Conservation (phyloP, 2,113 vertebrate species). For the Oncorhynchus clarkii region DNA sequence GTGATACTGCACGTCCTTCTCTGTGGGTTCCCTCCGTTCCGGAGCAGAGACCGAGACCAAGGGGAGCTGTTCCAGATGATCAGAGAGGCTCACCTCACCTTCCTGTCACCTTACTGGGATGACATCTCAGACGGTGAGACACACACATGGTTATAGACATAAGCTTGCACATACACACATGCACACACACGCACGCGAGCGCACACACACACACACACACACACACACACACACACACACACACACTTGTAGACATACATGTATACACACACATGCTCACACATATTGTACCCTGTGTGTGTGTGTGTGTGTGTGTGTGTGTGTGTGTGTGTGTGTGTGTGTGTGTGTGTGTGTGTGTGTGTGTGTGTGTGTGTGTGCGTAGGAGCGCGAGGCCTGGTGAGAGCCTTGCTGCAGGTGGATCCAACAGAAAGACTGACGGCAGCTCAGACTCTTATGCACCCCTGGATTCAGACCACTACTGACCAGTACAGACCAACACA, state of each 20-base stretch:
- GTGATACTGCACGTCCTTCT: slow-evolving; percentile 94
- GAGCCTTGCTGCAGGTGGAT: slow-evolving; percentile 83
- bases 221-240: too few relatives aligned
- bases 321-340: too few relatives aligned
- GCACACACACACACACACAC: not conserved
- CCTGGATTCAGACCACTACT: slow-evolving; percentile 81
- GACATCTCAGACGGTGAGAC: slow-evolving; percentile 86
- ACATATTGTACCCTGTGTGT: slow-evolving; percentile 6
- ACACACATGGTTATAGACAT: not conserved
- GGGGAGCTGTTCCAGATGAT: slow-evolving; percentile 92
- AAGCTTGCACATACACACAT: not conserved
- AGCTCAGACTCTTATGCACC: slow-evolving; percentile 82
- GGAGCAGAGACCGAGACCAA: slow-evolving; percentile 89
- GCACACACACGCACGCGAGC: too few relatives aligned
- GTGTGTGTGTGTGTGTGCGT: not conserved
- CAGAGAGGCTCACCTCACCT: slow-evolving; percentile 85
- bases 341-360: slow-evolving; percentile 21
- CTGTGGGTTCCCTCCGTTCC: slow-evolving; percentile 94
- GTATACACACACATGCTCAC: not conserved
- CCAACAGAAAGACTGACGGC: slow-evolving; percentile 84
- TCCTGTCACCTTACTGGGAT: slow-evolving; percentile 94
- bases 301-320: not conserved
- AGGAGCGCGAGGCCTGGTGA: slow-evolving; percentile 86
- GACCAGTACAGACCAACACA: slow-evolving; percentile 4
- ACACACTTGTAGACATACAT: not conserved